phyloP scores from a whole-genome alignment of 2,113 vertebrate species.

The Nibea coibor region DNA sequence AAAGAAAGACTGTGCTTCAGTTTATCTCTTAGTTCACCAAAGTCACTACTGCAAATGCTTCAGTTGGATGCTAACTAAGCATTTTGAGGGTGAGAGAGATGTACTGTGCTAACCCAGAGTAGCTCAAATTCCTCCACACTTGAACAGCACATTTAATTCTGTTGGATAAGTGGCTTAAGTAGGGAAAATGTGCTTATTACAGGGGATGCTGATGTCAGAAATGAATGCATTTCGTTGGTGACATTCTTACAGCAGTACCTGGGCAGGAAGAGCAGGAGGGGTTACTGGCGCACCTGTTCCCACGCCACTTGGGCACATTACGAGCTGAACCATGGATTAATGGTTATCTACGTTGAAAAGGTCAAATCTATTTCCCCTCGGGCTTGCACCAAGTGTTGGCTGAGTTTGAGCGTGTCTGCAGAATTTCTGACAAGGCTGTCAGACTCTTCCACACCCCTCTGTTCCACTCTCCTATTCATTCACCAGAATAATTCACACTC shows the following conservation, averaged over 20 bases:
- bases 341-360: conserved; percentile 51
- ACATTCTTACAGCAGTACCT: not conserved
- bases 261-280: not conserved
- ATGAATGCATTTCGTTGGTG: not conserved
- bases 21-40: not conserved
- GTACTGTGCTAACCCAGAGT: not conserved
- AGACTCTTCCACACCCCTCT: not conserved
- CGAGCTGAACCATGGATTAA: conserved; percentile 36
- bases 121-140: not conserved
- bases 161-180: not conserved
- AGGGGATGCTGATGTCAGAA: not conserved
- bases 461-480: conserved; percentile 23
- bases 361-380: conserved; percentile 37
- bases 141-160: not conserved
- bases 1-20: not conserved
- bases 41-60: not conserved
- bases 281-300: conserved; percentile 19
- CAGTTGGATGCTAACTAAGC: not conserved
- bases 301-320: not conserved
- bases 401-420: conserved; percentile 55
- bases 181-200: not conserved
- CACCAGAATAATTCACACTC: conserved; percentile 54
- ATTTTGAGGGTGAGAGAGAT: not conserved
- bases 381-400: conserved; percentile 23
- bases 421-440: conserved; percentile 54